A percentile compares a stretch with the other conserved stretches of the same genome.
phyloP scores from a whole-genome alignment of 2,797 vertebrate genomes.

The Percopsis omiscomaycus region DNA sequence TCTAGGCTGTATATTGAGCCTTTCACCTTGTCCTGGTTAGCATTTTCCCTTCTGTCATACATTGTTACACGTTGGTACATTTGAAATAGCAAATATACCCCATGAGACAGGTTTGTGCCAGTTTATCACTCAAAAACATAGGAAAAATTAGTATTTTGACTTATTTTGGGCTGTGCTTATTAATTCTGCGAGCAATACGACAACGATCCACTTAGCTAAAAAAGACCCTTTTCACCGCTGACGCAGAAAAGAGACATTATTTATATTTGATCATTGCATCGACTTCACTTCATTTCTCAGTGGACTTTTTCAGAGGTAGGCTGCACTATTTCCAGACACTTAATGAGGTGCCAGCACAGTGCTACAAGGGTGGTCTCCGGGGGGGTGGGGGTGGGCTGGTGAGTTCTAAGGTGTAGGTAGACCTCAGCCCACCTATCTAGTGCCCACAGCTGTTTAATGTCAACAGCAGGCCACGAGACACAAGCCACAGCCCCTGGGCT shows the following conservation, averaged over 20 bases:
- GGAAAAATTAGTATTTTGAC: neutral
- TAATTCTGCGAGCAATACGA: conserved; percentile 41
- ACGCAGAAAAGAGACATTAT: conserved; percentile 27
- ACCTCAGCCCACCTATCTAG: conserved; percentile 58
- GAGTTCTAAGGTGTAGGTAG: conserved; percentile 46
- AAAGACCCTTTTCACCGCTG: conserved; percentile 25
- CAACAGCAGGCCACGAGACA: conserved; percentile 41
- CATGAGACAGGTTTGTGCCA: neutral
- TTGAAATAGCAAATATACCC: neutral
- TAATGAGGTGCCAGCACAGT: conserved; percentile 69
- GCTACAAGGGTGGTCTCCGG: conserved; percentile 69
- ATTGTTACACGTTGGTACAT: conserved; percentile 9
- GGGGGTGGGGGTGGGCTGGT: conserved; percentile 37
- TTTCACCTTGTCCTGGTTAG: conserved; percentile 34
- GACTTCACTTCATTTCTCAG: conserved; percentile 46
- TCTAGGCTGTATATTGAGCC: conserved; percentile 9
- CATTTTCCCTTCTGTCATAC: conserved; percentile 20
- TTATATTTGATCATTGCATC: conserved; percentile 53
- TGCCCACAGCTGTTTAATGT: conserved; percentile 60
- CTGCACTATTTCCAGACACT: conserved; percentile 58
- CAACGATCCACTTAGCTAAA: conserved; percentile 43
- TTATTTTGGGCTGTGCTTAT: conserved; percentile 51
- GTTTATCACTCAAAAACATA: neutral
- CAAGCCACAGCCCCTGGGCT: conserved; percentile 28
- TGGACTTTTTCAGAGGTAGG: conserved; percentile 58